These are phyloP conservation scores for Sinocyclocheilus anshuiensis DNA, from an alignment of 2,113 vertebrate species.

Conservation along the genomic window DNA sequence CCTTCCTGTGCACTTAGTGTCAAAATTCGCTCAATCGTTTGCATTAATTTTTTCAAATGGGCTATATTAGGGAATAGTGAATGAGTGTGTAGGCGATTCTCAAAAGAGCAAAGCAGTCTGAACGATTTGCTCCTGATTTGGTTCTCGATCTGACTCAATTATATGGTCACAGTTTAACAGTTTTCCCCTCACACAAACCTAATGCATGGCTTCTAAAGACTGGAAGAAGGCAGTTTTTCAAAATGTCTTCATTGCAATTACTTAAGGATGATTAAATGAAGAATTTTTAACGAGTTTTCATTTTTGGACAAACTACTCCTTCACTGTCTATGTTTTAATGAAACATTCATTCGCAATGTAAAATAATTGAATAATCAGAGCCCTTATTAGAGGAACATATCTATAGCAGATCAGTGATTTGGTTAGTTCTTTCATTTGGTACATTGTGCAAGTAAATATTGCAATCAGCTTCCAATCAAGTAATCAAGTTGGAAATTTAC, in stretches of 20 bases:
- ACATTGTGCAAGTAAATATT: constrained; percentile 6
- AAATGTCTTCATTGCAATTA: background rate
- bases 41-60: background rate
- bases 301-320: background rate
- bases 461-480: constrained; percentile 24
- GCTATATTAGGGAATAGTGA: too few relatives aligned
- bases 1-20: background rate
- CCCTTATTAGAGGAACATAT: background rate
- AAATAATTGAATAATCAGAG: background rate
- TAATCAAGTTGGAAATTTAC: background rate
- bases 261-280: background rate
- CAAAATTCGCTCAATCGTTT: background rate
- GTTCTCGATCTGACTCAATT: background rate
- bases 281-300: background rate
- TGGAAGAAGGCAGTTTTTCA: background rate
- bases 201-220: background rate
- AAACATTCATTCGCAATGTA: background rate
- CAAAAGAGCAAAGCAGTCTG: background rate
- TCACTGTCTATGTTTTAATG: background rate
- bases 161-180: background rate
- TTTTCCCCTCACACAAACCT: background rate
- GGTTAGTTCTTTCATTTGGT: background rate
- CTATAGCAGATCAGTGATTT: background rate
- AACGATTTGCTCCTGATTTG: background rate
- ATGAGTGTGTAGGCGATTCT: background rate